A percentile compares a stretch with the other conserved stretches of the same genome.
Conservation (phyloP, 2,113 vertebrate genomes). For the Choloepus hoffmanni region DNA sequence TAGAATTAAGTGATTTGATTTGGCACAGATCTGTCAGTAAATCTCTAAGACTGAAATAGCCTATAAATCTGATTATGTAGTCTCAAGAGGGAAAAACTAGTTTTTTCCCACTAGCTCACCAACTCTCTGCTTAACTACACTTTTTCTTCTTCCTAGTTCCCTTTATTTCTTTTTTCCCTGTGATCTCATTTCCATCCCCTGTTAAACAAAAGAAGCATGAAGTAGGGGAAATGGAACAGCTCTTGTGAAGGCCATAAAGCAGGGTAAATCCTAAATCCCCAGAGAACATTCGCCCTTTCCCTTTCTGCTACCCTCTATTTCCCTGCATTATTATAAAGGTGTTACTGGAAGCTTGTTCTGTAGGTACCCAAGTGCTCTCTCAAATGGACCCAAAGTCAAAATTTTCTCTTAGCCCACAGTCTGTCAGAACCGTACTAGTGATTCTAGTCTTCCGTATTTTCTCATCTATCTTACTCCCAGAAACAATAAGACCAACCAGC, state of each 20-base stretch:
- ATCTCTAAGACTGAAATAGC: constrained; percentile 61
- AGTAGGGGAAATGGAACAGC: background rate
- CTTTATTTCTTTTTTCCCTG: background rate
- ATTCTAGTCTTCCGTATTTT: background rate
- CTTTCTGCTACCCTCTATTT: background rate
- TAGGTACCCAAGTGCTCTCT: background rate
- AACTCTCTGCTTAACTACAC: background rate
- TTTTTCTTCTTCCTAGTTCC: background rate
- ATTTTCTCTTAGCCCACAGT: constrained; percentile 11
- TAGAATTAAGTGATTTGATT: constrained; percentile 76
- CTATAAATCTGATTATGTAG: constrained; percentile 47
- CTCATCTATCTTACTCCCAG: background rate
- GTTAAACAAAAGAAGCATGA: background rate
- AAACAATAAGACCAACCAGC: constrained; percentile 3
- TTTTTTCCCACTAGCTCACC: constrained; percentile 16
- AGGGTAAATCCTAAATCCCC: constrained; percentile 32
- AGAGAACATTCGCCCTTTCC: background rate
- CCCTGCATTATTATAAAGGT: background rate
- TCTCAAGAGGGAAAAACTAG: constrained; percentile 52
- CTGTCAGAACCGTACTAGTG: background rate
- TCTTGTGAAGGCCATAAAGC: background rate
- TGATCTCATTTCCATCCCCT: background rate
- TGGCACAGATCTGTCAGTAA: constrained; percentile 72
- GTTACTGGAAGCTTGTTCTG: background rate
- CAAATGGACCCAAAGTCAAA: constrained; percentile 5